Evolutionary conservation across 2,888 invertebrate species (phyloP), one percentile per base, ranked within the genome.

Genomic region (Morpho deidamia): DNA sequence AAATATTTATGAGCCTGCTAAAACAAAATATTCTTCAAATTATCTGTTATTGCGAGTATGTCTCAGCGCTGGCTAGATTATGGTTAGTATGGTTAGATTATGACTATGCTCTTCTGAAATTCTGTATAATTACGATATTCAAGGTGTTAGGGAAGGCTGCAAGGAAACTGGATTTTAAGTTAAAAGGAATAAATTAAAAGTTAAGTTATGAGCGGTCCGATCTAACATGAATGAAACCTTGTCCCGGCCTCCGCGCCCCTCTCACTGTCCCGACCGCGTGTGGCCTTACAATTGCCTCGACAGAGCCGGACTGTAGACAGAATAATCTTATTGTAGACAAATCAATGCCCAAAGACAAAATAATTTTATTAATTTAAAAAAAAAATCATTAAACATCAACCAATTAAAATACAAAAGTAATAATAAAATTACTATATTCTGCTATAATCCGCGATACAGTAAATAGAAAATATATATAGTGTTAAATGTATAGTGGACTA

Each of bases 171-270:
- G 81, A 79, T 78, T 74, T 64, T 70, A 63, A 72, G 69, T 70
- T 75, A 72, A 77, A 71, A 81, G 72, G 83, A 83, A 89, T 89
- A 89, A 88, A 89, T 89, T 88, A 87, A 76, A 77, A 82, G 88
- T 81, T 85, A 89, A 89, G 79, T 89, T 89, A 89, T 89, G 88
- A 88, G 84, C 83, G 83, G 85, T 68, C 78, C 77, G 78, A 77
- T 86, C 88, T 87, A 88, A 87, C 90, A 90, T 90, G 90, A 90
- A 90, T 90, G 90, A 89, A 84, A 81, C 81, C 75, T 12, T 53
- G 58, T 72, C 61, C 61, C 65, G 64, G 64, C 61, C 39, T 66
- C 64, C 65, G 63, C 63, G 60, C 60, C 60, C 56, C 62, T 11
- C 59, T 62, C 68, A 65, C 61, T 63, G 63, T 61, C 68, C 70